Conservation (phyloP, 1,140 invertebrate genomes). For the Papilio machaon region DNA sequence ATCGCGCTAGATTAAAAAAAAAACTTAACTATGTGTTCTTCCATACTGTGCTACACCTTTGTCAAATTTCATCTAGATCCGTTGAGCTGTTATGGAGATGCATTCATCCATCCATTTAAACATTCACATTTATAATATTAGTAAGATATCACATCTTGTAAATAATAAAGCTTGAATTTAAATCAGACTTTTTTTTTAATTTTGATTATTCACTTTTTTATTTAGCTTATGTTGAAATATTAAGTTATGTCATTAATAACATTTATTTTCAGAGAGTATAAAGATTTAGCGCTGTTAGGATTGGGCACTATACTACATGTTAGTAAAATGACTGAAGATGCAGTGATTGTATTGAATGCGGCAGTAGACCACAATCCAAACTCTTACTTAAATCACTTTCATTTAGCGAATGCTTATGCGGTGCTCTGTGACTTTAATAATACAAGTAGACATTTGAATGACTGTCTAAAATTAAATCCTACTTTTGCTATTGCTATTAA, state of each 20-base stretch:
- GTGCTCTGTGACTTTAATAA: constrained; percentile 85
- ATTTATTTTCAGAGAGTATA: constrained; percentile 83
- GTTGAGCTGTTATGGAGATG: no score
- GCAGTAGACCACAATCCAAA: constrained; percentile 90
- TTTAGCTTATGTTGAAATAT: constrained; percentile 2
- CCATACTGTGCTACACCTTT: no score
- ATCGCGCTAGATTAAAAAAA: no score
- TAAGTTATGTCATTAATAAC: background rate
- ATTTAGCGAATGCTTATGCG: constrained; percentile 90
- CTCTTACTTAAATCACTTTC: constrained; percentile 89
- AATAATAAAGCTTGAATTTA: no score
- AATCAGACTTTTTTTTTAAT: background rate
- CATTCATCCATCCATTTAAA: no score
- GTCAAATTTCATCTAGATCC: no score
- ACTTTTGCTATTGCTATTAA: constrained; percentile 79
- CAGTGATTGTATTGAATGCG: constrained; percentile 89
- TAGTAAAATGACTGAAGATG: constrained; percentile 88
- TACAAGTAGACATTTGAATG: constrained; percentile 86
- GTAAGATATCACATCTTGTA: no score
- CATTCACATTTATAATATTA: no score
- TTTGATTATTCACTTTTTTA: background rate
- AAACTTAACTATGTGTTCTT: no score
- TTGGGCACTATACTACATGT: constrained; percentile 92
- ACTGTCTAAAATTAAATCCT: constrained; percentile 84
- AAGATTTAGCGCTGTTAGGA: constrained; percentile 91